Conservation (phyloP, 2,113 vertebrate genomes). For the Microcebus tavaratra region DNA sequence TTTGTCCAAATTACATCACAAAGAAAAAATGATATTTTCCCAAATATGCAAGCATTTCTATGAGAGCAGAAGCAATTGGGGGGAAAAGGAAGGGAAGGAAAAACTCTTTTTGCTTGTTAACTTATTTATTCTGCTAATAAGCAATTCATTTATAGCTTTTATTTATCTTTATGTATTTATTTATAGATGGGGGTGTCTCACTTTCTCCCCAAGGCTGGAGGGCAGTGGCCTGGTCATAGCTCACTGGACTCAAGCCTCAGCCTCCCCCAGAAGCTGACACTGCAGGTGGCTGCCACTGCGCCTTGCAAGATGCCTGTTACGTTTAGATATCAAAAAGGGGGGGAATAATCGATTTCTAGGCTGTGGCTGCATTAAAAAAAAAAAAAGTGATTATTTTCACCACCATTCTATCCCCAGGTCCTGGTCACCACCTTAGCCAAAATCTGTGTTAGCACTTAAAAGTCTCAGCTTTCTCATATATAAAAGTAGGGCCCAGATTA, state of each 20-base stretch:
- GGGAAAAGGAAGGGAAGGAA: not conserved
- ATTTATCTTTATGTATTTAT: no score
- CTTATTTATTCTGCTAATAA: not conserved
- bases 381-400: not conserved
- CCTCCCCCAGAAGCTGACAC: not conserved
- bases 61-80: not conserved
- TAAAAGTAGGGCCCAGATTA: not conserved
- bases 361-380: not conserved
- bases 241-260: not conserved
- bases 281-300: no score
- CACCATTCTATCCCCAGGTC: not conserved
- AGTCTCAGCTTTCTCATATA: not conserved
- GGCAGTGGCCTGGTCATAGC: no score
- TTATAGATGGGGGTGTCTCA: not conserved
- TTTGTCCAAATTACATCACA: not conserved
- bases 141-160: not conserved
- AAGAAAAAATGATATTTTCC: not conserved
- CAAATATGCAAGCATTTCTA: not conserved
- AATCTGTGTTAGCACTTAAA: not conserved
- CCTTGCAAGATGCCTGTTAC: no score
- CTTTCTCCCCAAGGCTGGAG: not conserved
- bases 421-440: not conserved
- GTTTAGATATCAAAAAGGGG: not conserved
- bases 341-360: not conserved
- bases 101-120: not conserved